A percentile compares a stretch with the other conserved stretches of the same genome.
These are phyloP conservation scores for Drosophila tsacasi DNA, from an alignment of 1,140 invertebrate species.

Conservation along the genomic window DNA sequence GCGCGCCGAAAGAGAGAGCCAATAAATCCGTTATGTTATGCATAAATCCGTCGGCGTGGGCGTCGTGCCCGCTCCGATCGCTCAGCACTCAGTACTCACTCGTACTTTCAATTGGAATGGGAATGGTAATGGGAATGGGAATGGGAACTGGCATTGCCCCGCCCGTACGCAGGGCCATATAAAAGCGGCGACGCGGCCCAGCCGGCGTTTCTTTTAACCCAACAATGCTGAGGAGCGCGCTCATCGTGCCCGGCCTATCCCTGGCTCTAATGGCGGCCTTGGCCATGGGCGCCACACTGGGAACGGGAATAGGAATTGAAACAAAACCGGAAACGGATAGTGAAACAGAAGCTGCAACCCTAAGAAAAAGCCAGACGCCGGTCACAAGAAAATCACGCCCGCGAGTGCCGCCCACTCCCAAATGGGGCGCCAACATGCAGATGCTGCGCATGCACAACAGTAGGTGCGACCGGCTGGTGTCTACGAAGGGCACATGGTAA, in stretches of 20 bases:
- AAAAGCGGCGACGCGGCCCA: conserved; percentile 54
- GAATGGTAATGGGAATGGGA: conserved; percentile 4
- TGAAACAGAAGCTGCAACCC: not conserved
- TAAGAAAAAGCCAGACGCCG: not conserved
- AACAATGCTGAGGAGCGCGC: conserved; percentile 60
- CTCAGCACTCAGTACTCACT: conserved; percentile 36
- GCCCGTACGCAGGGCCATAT: conserved; percentile 40
- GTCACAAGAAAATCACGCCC: not conserved
- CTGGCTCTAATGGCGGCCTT: conserved; percentile 9
- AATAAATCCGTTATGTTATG: conserved; percentile 62
- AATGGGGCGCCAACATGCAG: conserved; percentile 81
- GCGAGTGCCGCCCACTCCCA: conserved; percentile 58
- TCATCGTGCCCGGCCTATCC: conserved; percentile 18
- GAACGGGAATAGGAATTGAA: not conserved
- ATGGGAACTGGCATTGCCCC: conserved; percentile 2
- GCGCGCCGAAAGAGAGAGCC: conserved; percentile 69
- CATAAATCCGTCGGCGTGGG: conserved; percentile 51
- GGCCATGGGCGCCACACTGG: conserved; percentile 8
- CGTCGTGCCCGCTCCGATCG: conserved; percentile 12
- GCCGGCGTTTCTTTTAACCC: conserved; percentile 63
- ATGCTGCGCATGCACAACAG: conserved; percentile 79
- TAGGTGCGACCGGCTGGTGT: conserved; percentile 41
- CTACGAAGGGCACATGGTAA: conserved; percentile 1
- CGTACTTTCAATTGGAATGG: conserved; percentile 72
- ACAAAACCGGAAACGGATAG: not conserved